Percentiles rank a stretch among this genome's conserved stretches.
These are phyloP conservation scores for Synergus itoensis DNA, from an alignment of 2,888 invertebrate species.

Conservation along the genomic window DNA sequence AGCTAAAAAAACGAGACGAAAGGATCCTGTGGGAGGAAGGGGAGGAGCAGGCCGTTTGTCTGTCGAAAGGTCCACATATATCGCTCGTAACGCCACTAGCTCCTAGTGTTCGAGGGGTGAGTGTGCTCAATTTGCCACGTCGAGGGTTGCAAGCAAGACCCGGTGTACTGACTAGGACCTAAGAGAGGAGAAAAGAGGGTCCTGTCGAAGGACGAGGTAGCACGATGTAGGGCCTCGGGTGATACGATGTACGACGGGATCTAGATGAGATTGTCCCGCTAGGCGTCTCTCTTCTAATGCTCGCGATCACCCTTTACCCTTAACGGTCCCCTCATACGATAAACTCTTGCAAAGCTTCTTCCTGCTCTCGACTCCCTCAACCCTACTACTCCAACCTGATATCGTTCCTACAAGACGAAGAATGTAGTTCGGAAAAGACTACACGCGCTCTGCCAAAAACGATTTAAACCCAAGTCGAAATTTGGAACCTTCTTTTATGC, in stretches of 20 bases:
- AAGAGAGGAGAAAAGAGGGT: constrained; percentile 61
- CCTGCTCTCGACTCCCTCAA: constrained; percentile 11
- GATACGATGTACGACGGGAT: constrained; percentile 77
- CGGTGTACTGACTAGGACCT: constrained; percentile 67
- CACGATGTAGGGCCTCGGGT: constrained; percentile 75
- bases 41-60: constrained; percentile 68
- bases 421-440: constrained; percentile 24
- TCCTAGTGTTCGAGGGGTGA: constrained; percentile 63
- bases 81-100: constrained; percentile 66
- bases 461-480: not conserved
- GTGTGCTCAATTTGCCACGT: constrained; percentile 76
- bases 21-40: constrained; percentile 54
- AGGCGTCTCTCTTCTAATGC: constrained; percentile 64
- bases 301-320: constrained; percentile 71
- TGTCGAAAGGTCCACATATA: constrained; percentile 72
- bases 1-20: constrained; percentile 44
- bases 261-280: constrained; percentile 77
- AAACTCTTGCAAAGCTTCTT: constrained; percentile 69
- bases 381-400: constrained; percentile 14
- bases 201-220: constrained; percentile 63
- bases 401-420: constrained; percentile 19
- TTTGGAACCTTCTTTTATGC: too few relatives aligned
- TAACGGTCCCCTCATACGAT: constrained; percentile 71
- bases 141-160: constrained; percentile 71
- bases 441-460: not conserved